Base-by-base conservation (phyloP, 2,797 vertebrate species). In the Sciurus carolinensis region DNA sequence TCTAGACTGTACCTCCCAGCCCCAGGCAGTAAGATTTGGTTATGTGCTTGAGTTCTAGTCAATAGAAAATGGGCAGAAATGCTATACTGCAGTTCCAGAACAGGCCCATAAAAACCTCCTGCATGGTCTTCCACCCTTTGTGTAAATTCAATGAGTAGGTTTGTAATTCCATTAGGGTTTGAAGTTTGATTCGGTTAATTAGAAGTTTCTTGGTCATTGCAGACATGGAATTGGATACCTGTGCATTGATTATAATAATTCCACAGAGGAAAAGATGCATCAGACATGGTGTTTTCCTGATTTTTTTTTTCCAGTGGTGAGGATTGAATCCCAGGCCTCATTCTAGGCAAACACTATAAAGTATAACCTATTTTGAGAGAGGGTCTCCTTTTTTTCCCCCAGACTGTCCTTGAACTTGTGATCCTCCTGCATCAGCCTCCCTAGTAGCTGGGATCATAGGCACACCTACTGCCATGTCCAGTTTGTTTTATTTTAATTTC, bases 401-500 rank as follows among this genome's bases (percentile, higher is more conserved):
- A 66, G 11, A 5, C 12, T 66, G 13, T 6, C 30, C 64, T 66
- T 33, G 30, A 66, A 66, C 64, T 33, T 66, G 64, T 6, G 28
- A 66, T 66, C 30, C 64, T 66, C 28, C 64, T 66, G 14, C 14
- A 30, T 66, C 28, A 66, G 30, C 28, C 30, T 33, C 64, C 12
- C 64, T 13, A 66, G 64, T 66, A 66, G 59, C 64, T 66, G 28
- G 28, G 64, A 66, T 66, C 33, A 66, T 30, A 66, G 28, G 30
- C 30, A 33, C 33, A 5, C 13, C 11, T 39, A 39, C 28, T 33
- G 30, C 64, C 36, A 71, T 4, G 86, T 10, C n/a, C 17, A 71
- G 69, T 36, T n/a, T 8, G 33, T 71, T 93, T 82, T 86, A 44
- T 76, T 81, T 81, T 57, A 71, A 84, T 94, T 77, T 85, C 73